Evolutionary conservation across 2,113 vertebrate genomes (phyloP).

Genomic region (Menidia beryllina): DNA sequence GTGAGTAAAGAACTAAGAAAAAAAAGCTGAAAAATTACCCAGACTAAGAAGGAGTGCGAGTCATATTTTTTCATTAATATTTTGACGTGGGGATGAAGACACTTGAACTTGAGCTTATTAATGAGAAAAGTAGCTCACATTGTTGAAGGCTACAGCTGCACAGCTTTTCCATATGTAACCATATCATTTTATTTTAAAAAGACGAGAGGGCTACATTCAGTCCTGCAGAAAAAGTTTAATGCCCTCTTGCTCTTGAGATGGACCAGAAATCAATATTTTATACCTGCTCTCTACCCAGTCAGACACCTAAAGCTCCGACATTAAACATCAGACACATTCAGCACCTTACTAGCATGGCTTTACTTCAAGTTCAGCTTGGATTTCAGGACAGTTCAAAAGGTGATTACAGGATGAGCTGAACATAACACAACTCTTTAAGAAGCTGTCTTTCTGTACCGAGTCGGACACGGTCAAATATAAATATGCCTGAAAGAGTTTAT

Average conservation of each 20-base stretch:
- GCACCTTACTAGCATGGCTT: background rate
- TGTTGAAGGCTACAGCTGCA: background rate
- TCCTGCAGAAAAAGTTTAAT: conserved; percentile 30
- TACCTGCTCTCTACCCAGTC: background rate
- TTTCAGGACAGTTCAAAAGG: background rate
- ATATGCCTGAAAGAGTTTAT: too few relatives aligned
- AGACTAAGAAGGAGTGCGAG: background rate
- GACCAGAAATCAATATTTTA: conserved; percentile 29
- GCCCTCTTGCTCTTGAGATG: background rate
- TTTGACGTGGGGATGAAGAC: background rate
- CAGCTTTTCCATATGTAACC: background rate
- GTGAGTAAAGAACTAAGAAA: background rate
- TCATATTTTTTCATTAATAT: background rate
- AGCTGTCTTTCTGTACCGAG: too few relatives aligned
- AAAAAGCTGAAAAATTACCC: background rate
- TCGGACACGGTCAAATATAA: too few relatives aligned
- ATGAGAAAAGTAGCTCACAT: background rate
- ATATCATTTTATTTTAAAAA: background rate
- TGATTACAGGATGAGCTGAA: background rate
- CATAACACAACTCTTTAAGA: background rate
- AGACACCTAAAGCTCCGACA: background rate
- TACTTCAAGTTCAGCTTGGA: conserved; percentile 14
- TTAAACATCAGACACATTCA: background rate
- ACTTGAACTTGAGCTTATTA: background rate
- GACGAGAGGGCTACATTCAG: background rate